Evolutionary conservation across 2,797 vertebrate species (phyloP), one percentile per base, ranked within the genome.

Genomic region (Adrianichthys oophorus): DNA sequence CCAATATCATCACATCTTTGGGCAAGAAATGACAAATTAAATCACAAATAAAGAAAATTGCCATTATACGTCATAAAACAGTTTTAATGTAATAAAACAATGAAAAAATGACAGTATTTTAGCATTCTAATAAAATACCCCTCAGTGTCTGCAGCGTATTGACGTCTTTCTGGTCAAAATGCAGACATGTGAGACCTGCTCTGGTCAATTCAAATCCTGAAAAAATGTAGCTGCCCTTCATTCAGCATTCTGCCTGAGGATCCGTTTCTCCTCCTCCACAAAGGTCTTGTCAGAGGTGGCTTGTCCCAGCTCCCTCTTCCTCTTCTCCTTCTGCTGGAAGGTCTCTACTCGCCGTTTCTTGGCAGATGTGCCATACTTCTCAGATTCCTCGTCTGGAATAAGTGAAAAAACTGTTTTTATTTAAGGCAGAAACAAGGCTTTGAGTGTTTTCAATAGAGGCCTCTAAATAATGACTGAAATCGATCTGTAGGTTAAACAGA

Each of bases 321-420:
- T 93, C 85, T 94, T 98, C 85, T 95, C 97, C 52, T 92, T 91
- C 85, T 95, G 91, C 67, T 96, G 94, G 83, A 94, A 95, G 24
- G 91, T 91, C 76, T 97, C 95, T 48, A 93, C 88, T 59, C 94
- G 93, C 2, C 92, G 93, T 67, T 94, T 98, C 88, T 98, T 98
- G 29, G 80, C 49, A 0, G 94, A 92, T 54, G 77, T 43, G 15
- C 76, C 61, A 3, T 83, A 65, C 10, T 92, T 62, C 0, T 81
- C 92, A 32, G 90, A 81, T 15, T 97, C 95, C 41, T 90, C 94
- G 80, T 96, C 96, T 91, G 68, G 7, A 15, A 40, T 4, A 1
- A 15, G 13, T 21, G 32, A 29, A 1, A 7, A 37, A 37, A 15
- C n/a, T 15, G 23, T 12, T 13, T 47, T 45, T 17, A 18, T 32